Evolutionary conservation across 2,888 invertebrate species (phyloP).

Genomic region (Mesorhabditis spiculigera): DNA sequence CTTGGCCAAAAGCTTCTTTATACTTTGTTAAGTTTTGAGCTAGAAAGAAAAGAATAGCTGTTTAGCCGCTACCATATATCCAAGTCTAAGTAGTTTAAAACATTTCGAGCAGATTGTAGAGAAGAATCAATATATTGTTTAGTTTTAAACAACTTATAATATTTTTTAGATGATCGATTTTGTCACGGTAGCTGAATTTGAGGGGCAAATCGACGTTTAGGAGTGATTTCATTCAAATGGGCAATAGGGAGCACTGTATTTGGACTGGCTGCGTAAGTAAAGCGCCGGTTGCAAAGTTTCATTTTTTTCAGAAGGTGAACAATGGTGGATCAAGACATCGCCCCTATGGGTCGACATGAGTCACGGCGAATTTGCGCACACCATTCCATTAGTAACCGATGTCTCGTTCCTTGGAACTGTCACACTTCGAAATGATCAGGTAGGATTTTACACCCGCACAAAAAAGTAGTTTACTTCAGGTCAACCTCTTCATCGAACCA

Average conservation of each 20-base stretch:
- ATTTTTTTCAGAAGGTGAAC: conserved; percentile 18
- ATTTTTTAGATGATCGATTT: conserved; percentile 12
- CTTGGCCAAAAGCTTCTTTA: too few relatives aligned
- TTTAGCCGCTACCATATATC: too few relatives aligned
- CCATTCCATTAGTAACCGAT: conserved; percentile 38
- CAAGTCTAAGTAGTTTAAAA: too few relatives aligned
- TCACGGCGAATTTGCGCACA: conserved; percentile 30
- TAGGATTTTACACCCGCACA: neutral
- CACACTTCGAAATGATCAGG: conserved; percentile 20
- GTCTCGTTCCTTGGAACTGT: conserved; percentile 30
- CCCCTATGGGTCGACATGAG: conserved; percentile 49
- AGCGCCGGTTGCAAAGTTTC: neutral
- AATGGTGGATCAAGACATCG: conserved; percentile 31
- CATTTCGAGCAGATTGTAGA: too few relatives aligned
- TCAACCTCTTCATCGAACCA: conserved; percentile 36
- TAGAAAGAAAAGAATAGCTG: too few relatives aligned
- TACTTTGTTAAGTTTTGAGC: too few relatives aligned
- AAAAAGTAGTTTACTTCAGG: conserved; percentile 6
- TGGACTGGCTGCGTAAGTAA: conserved; percentile 11
- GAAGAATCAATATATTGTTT: too few relatives aligned
- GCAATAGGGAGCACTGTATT: conserved; percentile 6
- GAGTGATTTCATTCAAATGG: conserved; percentile 14
- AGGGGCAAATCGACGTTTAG: conserved; percentile 13
- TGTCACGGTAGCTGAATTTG: conserved; percentile 6
- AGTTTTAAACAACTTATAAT: neutral